Base-by-base conservation (phyloP, 1,140 invertebrate species). In the Cydia fagiglandana region DNA sequence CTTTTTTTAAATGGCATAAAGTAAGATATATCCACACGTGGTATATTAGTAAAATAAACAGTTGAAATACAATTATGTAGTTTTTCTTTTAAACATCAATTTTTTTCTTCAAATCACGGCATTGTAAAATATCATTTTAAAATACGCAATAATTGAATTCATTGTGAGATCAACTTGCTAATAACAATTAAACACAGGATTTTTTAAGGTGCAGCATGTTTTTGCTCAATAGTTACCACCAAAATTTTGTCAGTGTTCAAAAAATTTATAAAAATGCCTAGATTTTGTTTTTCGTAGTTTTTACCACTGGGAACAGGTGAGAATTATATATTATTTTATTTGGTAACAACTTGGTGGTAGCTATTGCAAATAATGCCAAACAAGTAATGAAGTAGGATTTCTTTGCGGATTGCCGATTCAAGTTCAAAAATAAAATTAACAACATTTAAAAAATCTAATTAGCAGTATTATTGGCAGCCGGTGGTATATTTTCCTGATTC, bases 21-120 rank as follows among this genome's bases (percentile, higher is more conserved):
- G 9, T 61, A 24, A 24, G 10, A 24, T 24, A 61, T 61, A 24
- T 20, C 53, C n/a, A 24, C 9, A 61, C 17, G 17, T 45, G 61
- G 15, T 38, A 28, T 13, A 30, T 30, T 41, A 0, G n/a, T 61
- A 61, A 61, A 61, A 61, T 61, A 61, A 61, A 61, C 56, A 61
- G 30, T 61, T 77, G 15, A 50, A 73, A 56, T 66, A 5, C 47
- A 47, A 56, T n/a, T n/a, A n/a, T 66, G 41, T 24, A 17, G 34
- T 45, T 70, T 70, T 34, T 41, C 9, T 34, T 34, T 70, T 70
- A 34, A 70, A 10, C 45, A 47, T 53, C 15, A 53, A 53, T 17
- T 17, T 2, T 7, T 17, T 50, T 13, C 2, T 17, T 53, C 15
- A 53, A 53, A n/a, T 53, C n/a, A 53, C 50, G 50, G n/a, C 50